Evolutionary conservation across 2,797 vertebrate species (phyloP), one percentile per base, ranked within the genome.

Genomic region (Thripadectes ignobilis): DNA sequence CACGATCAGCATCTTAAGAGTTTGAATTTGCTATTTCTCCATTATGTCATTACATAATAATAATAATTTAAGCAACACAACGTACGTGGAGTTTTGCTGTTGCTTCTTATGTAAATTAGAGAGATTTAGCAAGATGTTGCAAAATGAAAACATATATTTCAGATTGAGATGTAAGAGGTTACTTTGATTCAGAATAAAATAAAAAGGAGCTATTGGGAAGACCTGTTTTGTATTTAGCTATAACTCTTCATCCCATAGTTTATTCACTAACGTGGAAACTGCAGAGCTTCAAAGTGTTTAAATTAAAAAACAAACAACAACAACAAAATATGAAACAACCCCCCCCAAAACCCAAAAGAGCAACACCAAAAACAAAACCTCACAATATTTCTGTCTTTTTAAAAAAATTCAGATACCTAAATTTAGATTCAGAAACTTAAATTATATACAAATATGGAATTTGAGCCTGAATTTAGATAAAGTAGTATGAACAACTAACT

Each of bases 21-120:
- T 94, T 96, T 96, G 96, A 95, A 96, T 94, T 94, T 95, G 90
- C 89, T 63, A 45, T 96, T 96, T 97, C 92, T 90, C 59, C 94
- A 97, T 96, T 95, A 89, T 69, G 69, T 96, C 97, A 95, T 96
- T 93, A 94, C 93, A 85, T 94, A 69, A 90, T 91, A 93, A 95
- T 93, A 96, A 91, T 95, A 95, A 86, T 95, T 87, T 95, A 93
- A 83, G 84, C 85, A 97, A 78, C 80, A 91, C 90, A 68, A 85
- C 2, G 55, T 93, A 92, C 6, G 2, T 92, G 87, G 95, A 81
- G 62, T 96, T 97, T 96, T 96, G 97, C 85, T 92, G 67, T 90
- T 93, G 49, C 72, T 94, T 89, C 86, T 76, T 93, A 96, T 91
- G 97, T 92, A 96, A 96, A 96, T 94, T 52, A 93, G 89, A 90